phyloP scores from a whole-genome alignment of 2,888 invertebrate species.

The Eledona agricola region DNA sequence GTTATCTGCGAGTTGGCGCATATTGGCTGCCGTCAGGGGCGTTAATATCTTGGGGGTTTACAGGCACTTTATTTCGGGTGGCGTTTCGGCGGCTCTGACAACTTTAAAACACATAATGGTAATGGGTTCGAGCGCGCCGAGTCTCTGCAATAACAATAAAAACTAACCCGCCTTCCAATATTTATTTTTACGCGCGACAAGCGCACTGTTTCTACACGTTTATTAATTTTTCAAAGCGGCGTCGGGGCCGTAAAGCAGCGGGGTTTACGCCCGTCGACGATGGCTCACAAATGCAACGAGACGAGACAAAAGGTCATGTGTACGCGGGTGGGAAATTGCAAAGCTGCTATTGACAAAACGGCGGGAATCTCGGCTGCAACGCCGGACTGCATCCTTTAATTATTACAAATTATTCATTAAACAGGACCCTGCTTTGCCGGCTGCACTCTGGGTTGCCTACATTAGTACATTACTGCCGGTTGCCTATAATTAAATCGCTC shows the following conservation, averaged over 20 bases:
- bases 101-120: conserved; percentile 44
- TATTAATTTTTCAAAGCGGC: conserved; percentile 55
- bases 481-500: background rate
- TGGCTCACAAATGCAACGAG: too few species aligned
- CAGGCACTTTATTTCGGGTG: conserved; percentile 31
- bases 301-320: too few species aligned
- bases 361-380: too few species aligned
- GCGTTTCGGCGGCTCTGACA: conserved; percentile 25
- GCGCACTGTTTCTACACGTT: conserved; percentile 43
- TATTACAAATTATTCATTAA: too few species aligned
- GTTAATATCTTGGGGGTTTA: conserved; percentile 32
- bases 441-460: too few species aligned
- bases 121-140: conserved; percentile 43
- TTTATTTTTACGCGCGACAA: conserved; percentile 54
- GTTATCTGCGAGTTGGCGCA: conserved; percentile 30
- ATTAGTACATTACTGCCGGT: too few species aligned
- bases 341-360: too few species aligned
- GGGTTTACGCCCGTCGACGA: too few species aligned
- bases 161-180: conserved; percentile 55
- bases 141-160: conserved; percentile 53
- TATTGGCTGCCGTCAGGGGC: conserved; percentile 33
- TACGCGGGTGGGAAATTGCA: too few species aligned
- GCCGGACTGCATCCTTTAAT: too few species aligned
- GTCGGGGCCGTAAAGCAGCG: conserved; percentile 9
- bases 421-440: too few species aligned